Conservation (phyloP, 2,113 vertebrate species). For the Sigmodon hispidus region DNA sequence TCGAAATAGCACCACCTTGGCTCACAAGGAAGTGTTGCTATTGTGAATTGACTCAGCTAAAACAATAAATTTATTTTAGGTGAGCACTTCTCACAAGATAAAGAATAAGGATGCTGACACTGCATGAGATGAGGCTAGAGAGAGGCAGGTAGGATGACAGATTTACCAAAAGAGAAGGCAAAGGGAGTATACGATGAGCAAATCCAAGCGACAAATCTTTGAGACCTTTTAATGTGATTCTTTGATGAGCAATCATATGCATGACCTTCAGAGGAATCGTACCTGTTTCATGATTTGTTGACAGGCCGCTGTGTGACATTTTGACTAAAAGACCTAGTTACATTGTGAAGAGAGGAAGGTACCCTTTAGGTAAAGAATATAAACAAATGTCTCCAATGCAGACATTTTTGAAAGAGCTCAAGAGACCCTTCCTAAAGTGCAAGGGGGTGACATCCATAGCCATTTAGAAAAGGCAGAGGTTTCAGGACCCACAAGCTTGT, state of each 20-base stretch:
- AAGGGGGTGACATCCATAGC: conserved; percentile 77
- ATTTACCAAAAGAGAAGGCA: not conserved
- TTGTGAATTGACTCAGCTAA: not conserved
- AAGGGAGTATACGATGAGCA: conserved; percentile 58
- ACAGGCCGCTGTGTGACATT: conserved; percentile 85
- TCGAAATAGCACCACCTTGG: not conserved
- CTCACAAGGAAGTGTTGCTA: not conserved
- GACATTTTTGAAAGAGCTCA: conserved; percentile 86
- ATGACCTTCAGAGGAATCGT: conserved; percentile 80
- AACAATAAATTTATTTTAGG: not conserved
- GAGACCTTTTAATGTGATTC: conserved; percentile 75
- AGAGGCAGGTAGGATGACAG: not conserved
- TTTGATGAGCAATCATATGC: conserved; percentile 81
- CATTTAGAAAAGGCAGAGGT: conserved; percentile 68
- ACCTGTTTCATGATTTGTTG: conserved; percentile 86
- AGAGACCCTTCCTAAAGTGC: conserved; percentile 83
- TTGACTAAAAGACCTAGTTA: conserved; percentile 86
- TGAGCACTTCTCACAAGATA: not conserved
- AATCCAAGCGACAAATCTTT: conserved; percentile 45
- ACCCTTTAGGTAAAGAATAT: conserved; percentile 87
- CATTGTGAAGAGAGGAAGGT: conserved; percentile 84
- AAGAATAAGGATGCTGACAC: not conserved
- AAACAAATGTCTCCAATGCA: conserved; percentile 87
- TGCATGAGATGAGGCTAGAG: not conserved
- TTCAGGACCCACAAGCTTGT: conserved; percentile 74